Base-by-base conservation (phyloP, 35 echinoderm and acorn worm species). In the Apostichopus californicus region DNA sequence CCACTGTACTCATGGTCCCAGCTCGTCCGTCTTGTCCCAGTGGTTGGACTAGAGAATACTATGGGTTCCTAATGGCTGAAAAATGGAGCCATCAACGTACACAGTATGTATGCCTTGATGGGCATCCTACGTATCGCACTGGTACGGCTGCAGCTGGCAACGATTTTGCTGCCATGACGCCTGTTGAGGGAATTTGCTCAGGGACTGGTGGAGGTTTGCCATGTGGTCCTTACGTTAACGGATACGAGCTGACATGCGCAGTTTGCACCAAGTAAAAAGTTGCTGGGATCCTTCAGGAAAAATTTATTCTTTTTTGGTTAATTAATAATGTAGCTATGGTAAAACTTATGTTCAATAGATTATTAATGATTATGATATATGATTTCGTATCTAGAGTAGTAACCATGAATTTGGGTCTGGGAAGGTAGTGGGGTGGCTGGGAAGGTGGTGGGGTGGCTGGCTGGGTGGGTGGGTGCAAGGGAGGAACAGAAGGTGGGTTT, bases 21-120 rank as follows among this genome's bases (percentile, higher is more conserved):
- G 93, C 93, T 58, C 61, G 81, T 26, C 73, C 21, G 9, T 78
- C 24, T 12, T 94, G 93, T 79, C 93, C 90, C 17, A 13, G 15
- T 18, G 90, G 93, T 4, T 94, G 93, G 93, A 94, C 81, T 14
- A 55, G 28, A 55, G 93, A 94, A 86, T 94, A 94, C 64, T 66
- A 56, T 23, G 93, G 93, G 28, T 94, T 80, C 26, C 87, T 94
- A 8, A 90, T 94, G 93, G 77, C 86, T 17, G 71, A 73, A 6
- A 14, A 15, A 73, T 4, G 71, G 1, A 22, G 1, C 1, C 71
- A 73, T 22, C n/a, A 73, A 12, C 71, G 17, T 7, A 5, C 17
- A 17, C 71, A 73, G 20, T 73, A 73, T 20, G 71, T 73, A 5
- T 73, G 71, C 5, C 15, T 73, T 17, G 71, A 73, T 73, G 20